phyloP scores from a whole-genome alignment of 2,888 invertebrate species.

The Oegoconia quadripuncta region DNA sequence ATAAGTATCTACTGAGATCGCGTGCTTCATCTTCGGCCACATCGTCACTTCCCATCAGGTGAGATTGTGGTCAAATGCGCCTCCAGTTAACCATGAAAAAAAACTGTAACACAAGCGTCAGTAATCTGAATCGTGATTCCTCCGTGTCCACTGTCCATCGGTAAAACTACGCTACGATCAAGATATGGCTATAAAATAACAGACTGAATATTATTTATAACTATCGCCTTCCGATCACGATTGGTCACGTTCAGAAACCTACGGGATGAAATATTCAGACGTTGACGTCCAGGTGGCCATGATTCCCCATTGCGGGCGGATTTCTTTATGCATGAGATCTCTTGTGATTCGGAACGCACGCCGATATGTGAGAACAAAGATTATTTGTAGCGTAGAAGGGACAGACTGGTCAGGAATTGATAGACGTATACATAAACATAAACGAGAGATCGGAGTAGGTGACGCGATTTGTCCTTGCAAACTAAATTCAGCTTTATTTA shows the following conservation, averaged over 20 bases:
- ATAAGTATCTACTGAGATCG: too few relatives aligned
- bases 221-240: constrained; percentile 3
- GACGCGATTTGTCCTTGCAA: too few relatives aligned
- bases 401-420: neutral
- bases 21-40: too few relatives aligned
- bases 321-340: constrained; percentile 74
- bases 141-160: neutral
- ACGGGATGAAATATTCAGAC: constrained; percentile 60
- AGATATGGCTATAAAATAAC: constrained; percentile 3
- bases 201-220: constrained; percentile 8
- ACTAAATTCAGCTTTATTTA: too few relatives aligned
- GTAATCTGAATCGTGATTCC: too few relatives aligned
- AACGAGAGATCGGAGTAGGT: neutral
- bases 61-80: too few relatives aligned
- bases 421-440: neutral
- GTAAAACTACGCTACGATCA: neutral
- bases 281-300: constrained; percentile 61
- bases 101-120: neutral
- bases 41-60: too few relatives aligned
- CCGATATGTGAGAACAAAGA: constrained; percentile 48
- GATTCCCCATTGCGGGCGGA: constrained; percentile 44
- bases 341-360: constrained; percentile 65
- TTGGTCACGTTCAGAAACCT: constrained; percentile 32
- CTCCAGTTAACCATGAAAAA: too few relatives aligned
- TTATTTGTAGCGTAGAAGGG: constrained; percentile 7